A percentile compares a stretch with the other conserved stretches of the same genome.
These are phyloP conservation scores for Ceratosolen solmsi DNA, from an alignment of 1,140 invertebrate species.

Conservation along the genomic window DNA sequence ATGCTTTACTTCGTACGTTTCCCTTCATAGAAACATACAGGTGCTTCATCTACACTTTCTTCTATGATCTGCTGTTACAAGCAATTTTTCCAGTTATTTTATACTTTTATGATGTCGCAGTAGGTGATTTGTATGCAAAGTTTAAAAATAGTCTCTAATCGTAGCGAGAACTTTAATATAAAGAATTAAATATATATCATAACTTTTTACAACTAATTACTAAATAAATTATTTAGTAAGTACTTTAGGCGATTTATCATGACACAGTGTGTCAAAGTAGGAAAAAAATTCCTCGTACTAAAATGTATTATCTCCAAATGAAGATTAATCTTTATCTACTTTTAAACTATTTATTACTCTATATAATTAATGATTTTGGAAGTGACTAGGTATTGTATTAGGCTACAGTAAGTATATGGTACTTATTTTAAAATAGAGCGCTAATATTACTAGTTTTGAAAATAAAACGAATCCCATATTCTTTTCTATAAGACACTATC, in stretches of 20 bases:
- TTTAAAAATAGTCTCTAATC: not conserved
- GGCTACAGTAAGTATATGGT: not conserved
- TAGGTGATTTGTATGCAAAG: not conserved
- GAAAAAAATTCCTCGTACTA: too few species aligned
- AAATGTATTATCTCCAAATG: slow-evolving; percentile 1
- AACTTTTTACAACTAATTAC: too few species aligned
- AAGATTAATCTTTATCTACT: not conserved
- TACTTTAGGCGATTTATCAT: too few species aligned
- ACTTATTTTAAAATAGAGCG: slow-evolving; percentile 15
- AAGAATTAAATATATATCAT: too few species aligned
- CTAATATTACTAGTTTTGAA: not conserved
- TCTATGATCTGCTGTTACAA: not conserved
- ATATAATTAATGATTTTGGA: not conserved
- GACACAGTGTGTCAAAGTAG: too few species aligned
- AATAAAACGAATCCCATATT: slow-evolving; percentile 8
- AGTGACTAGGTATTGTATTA: not conserved
- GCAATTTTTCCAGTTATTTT: not conserved
- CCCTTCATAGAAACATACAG: not conserved
- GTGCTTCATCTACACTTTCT: not conserved
- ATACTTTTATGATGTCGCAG: not conserved
- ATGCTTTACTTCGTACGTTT: not conserved
- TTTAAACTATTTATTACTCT: not conserved
- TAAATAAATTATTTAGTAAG: too few species aligned
- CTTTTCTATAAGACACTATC: not conserved
- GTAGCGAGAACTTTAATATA: too few species aligned